Evolutionary conservation across 2,888 invertebrate species (phyloP).

Genomic region (Cenopis cana): DNA sequence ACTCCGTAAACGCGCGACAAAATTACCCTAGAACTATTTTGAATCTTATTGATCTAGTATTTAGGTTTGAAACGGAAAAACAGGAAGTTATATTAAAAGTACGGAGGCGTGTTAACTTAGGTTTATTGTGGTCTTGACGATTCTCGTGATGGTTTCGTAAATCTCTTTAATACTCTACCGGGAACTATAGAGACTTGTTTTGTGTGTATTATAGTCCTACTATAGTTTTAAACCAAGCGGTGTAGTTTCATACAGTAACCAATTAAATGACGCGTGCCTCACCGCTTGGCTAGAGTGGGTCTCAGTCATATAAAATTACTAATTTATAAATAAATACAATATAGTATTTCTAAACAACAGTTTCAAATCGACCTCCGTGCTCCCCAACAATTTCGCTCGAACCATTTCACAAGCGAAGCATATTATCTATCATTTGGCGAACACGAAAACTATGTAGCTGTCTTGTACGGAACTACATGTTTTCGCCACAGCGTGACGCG

Average conservation of each 20-base stretch:
- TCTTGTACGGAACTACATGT: conserved; percentile 57
- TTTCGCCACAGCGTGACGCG: conserved; percentile 60
- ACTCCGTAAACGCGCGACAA: conserved; percentile 52
- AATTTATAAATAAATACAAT: no score
- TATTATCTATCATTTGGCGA: conserved; percentile 43
- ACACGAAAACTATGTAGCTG: conserved; percentile 31
- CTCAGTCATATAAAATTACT: no score
- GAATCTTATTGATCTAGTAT: neutral
- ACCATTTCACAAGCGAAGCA: conserved; percentile 45
- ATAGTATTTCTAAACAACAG: conserved; percentile 20
- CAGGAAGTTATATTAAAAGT: conserved; percentile 49
- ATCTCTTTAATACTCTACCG: conserved; percentile 8
- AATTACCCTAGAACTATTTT: neutral
- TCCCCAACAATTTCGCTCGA: conserved; percentile 26
- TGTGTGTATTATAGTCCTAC: neutral
- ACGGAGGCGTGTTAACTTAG: conserved; percentile 39
- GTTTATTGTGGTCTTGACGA: conserved; percentile 22
- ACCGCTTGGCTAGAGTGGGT: no score
- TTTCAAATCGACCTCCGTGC: conserved; percentile 25
- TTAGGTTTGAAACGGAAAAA: conserved; percentile 9
- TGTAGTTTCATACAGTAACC: no score
- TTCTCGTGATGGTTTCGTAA: conserved; percentile 1
- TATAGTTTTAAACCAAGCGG: no score
- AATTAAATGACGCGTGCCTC: no score
- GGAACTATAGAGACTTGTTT: conserved; percentile 3